Evolutionary conservation across 2,888 invertebrate genomes (phyloP), one percentile per base, ranked within the genome.

Genomic region (Standfussiana lucernea): DNA sequence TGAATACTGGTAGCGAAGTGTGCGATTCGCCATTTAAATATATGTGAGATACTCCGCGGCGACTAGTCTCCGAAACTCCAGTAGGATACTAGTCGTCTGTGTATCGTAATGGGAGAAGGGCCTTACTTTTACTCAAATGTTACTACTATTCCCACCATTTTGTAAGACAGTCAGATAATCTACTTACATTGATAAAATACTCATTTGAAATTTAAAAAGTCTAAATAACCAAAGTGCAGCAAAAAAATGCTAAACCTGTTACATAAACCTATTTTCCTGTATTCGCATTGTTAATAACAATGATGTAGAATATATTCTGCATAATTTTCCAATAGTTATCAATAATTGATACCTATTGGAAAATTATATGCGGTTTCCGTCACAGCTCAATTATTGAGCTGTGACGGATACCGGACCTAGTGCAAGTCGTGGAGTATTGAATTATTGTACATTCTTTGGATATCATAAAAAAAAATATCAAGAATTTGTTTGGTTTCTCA

Each of bases 111-210:
- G n/a, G n/a, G n/a, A n/a, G n/a, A n/a, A n/a, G n/a, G n/a, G n/a
- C n/a, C n/a, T n/a, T n/a, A 70, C 69, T 72, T 73, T 61, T 45
- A 76, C 56, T 59, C 42, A 56, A 66, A 65, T 64, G 28, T 70
- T 10, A 82, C 13, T 10, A 82, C 13, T 50, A 50, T 65, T 61
- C 15, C 56, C 37, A 75, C 62, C 62, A 72, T 75, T 72, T 68
- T 77, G 85, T 87, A 75, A 73, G 32, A 71, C 72, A 64, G 87
- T 72, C 75, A 75, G 67, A 64, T 67, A 56, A 32, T 28, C 32
- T 10, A 28, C n/a, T n/a, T n/a, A n/a, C 35, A 18, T 32, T 62
- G 24, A 76, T 35, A 32, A 69, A 56, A 62, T 47, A 69, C n/a
- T n/a, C 8, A 37, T 40, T n/a, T 59, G 24, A 10, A 59, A 56